phyloP scores from a whole-genome alignment of 2,888 invertebrate genomes.

The Andrena bicolor region DNA sequence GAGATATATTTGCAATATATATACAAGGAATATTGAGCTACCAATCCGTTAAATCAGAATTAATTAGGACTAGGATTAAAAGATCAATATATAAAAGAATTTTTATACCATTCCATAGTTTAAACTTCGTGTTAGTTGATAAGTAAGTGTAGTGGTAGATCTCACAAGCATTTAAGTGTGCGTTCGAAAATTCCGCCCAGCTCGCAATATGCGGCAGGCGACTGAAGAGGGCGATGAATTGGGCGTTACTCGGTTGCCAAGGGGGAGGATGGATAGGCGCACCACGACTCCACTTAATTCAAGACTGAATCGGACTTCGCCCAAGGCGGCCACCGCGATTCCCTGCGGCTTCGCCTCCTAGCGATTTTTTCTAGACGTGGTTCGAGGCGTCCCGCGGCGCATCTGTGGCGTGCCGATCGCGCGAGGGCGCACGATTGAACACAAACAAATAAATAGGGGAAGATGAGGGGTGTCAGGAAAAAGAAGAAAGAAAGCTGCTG shows the following conservation, averaged over 20 bases:
- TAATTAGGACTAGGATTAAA: too few relatives aligned
- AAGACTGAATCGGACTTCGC: conserved; percentile 8
- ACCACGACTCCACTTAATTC: conserved; percentile 4
- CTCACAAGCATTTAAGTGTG: not conserved
- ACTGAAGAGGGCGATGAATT: conserved; percentile 15
- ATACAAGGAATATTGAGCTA: too few relatives aligned
- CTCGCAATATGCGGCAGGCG: too few relatives aligned
- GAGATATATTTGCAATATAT: too few relatives aligned
- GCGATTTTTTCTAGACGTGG: conserved; percentile 2
- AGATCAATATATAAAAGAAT: too few relatives aligned
- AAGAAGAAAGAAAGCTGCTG: conserved; percentile 59
- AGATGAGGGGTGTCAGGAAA: conserved; percentile 69
- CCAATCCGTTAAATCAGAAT: too few relatives aligned
- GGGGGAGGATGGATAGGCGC: not conserved
- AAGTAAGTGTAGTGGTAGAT: too few relatives aligned
- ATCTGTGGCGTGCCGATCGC: conserved; percentile 35
- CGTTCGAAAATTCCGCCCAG: conserved; percentile 5
- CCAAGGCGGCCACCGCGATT: conserved; percentile 10
- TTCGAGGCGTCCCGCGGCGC: conserved; percentile 10
- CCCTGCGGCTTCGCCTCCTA: not conserved
- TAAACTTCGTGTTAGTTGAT: too few relatives aligned
- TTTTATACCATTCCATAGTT: too few relatives aligned
- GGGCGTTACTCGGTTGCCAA: too few relatives aligned
- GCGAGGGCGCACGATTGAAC: conserved; percentile 32
- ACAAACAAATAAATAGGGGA: conserved; percentile 58